Conservation (phyloP, 2,797 vertebrate species). For the Syndactyla subalaris region DNA sequence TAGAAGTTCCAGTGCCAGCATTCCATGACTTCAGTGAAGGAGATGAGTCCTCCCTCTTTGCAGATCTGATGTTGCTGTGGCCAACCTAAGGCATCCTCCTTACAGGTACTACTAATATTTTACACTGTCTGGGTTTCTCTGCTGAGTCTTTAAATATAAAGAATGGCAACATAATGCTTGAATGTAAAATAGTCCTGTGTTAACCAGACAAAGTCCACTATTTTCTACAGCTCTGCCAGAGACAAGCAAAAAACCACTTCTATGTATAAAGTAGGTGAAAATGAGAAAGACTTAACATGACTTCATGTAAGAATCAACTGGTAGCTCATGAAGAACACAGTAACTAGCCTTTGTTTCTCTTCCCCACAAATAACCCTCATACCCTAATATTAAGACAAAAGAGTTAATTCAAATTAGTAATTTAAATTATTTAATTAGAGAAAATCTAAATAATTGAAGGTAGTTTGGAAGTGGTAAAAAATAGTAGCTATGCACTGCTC, state of each 20-base stretch:
- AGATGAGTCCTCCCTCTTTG: accelerated
- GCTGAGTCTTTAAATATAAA: neutral
- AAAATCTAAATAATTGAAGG: neutral
- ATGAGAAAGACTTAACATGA: neutral
- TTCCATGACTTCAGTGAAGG: neutral
- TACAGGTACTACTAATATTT: neutral
- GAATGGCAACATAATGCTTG: neutral
- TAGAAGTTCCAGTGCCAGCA: neutral
- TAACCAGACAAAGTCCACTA: neutral
- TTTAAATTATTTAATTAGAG: neutral
- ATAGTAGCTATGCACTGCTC: neutral
- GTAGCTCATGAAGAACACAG: neutral
- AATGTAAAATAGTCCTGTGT: neutral
- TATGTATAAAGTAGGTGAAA: neutral
- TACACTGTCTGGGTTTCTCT: neutral
- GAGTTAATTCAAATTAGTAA: neutral
- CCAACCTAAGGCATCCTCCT: neutral
- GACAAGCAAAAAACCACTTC: neutral
- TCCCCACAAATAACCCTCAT: neutral
- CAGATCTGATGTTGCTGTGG: neutral
- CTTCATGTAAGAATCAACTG: neutral
- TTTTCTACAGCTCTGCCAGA: neutral
- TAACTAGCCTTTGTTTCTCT: neutral
- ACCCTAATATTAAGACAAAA: neutral
- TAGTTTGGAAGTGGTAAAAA: neutral